phyloP scores from a whole-genome alignment of 1,140 invertebrate species.

The Lasioglossum baleicum region DNA sequence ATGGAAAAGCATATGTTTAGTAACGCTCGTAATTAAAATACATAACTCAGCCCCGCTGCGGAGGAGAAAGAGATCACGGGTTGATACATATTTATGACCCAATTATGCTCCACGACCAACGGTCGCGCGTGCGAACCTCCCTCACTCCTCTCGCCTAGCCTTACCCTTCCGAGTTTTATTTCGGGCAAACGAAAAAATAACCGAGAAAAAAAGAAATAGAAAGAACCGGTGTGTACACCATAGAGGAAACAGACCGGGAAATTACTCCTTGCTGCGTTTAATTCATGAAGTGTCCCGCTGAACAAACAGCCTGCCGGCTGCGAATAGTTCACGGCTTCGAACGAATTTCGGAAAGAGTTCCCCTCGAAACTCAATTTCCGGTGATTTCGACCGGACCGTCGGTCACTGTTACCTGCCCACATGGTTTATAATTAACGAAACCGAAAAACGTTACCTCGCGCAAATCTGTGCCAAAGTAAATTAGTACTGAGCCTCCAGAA shows the following conservation, averaged over 20 bases:
- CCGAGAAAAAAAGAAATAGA: neutral
- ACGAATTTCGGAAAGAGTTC: neutral
- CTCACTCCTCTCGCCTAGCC: no score
- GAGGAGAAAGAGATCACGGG: constrained; percentile 29
- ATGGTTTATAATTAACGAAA: no score
- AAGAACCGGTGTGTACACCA: constrained; percentile 9
- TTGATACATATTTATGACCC: constrained; percentile 48
- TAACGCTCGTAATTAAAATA: constrained; percentile 40
- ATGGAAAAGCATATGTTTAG: constrained; percentile 43
- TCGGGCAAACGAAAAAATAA: neutral
- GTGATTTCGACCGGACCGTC: no score
- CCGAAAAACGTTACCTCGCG: no score
- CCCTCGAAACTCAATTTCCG: neutral
- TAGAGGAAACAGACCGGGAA: constrained; percentile 43
- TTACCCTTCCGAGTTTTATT: constrained; percentile 22
- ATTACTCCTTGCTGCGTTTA: constrained; percentile 35
- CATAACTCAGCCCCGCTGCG: constrained; percentile 2
- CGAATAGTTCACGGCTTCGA: neutral
- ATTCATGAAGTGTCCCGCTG: constrained; percentile 12
- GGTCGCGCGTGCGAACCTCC: neutral
- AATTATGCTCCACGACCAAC: constrained; percentile 30
- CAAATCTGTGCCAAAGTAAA: no score
- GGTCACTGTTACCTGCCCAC: no score
- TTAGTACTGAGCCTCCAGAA: no score
- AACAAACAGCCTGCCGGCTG: neutral